Evolutionary conservation across 2,888 invertebrate species (phyloP), one percentile per base, ranked within the genome.

Genomic region (Hipparchia semele): DNA sequence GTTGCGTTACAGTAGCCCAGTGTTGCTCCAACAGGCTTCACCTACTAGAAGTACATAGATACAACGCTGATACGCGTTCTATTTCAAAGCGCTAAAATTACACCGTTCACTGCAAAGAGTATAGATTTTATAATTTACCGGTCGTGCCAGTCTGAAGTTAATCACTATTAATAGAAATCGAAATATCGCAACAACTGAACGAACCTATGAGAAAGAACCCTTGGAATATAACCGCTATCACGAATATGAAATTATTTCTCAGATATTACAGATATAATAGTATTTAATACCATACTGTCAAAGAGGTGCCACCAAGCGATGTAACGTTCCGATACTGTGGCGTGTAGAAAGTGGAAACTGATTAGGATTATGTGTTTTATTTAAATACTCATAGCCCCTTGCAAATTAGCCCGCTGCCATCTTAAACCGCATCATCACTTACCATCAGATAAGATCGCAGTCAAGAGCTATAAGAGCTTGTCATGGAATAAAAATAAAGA

Each of bases 1-100:
- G 83, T 87, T 85, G 84, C 85, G 86, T 86, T 90, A 81, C 82
- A 82, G 81, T 82, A 81, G 78, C 82, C 83, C 79, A 84, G 80
- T 81, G 82, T 80, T 84, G 81, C 80, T 82, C 80, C 80, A 84
- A 87, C 85, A 78, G 81, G 83, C 82, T 80, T 73, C 77, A 80
- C 23, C 23, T 23, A 23, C 82, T 85, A 86, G 85, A 83, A 82
- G 82, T 81, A 39, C 39, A 39, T 39, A 79, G 79, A 84, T 81
- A 84, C 80, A 78, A 79, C 80, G 71, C 71, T 82, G 84, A 79
- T 77, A 83, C 80, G 80, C 81, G 81, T 84, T 85, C 83, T 84
- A 79, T 87, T 87, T 85, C 84, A 86, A 87, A 83, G 75, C 73
- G 75, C 76, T 81, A 79, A 84, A 85, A 82, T 80, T 80, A 81